phyloP scores from a whole-genome alignment of 2,797 vertebrate species.

The Chelidonichthys spinosus region DNA sequence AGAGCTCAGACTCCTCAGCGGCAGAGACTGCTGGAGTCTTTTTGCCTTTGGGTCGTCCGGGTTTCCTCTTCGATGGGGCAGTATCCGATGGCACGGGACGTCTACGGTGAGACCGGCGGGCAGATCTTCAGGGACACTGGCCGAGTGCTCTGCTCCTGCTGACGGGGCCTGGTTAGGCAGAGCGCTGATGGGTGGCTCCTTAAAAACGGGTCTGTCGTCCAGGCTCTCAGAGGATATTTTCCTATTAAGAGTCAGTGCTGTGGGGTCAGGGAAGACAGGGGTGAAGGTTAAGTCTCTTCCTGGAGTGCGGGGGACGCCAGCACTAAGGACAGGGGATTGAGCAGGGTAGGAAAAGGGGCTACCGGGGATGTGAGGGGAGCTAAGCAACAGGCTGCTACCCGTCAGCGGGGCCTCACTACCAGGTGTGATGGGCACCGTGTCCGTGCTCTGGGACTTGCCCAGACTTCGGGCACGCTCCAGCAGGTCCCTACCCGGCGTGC shows the following conservation, averaged over 20 bases:
- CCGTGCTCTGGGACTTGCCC: constrained; percentile 92
- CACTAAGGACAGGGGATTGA: constrained; percentile 91
- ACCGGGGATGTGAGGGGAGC: constrained; percentile 92
- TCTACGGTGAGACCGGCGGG: constrained; percentile 66
- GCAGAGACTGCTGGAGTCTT: constrained; percentile 77
- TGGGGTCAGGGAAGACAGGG: constrained; percentile 93
- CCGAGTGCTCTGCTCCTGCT: constrained; percentile 69
- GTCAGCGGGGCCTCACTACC: constrained; percentile 91
- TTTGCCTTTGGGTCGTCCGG: constrained; percentile 87
- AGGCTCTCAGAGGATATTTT: constrained; percentile 90
- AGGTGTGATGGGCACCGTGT: constrained; percentile 90
- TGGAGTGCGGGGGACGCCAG: constrained; percentile 94
- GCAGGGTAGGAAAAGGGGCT: constrained; percentile 97
- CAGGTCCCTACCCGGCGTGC: constrained; percentile 92
- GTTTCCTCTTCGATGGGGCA: constrained; percentile 87
- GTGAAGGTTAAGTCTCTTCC: constrained; percentile 96
- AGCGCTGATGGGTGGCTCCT: constrained; percentile 86
- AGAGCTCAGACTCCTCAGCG: constrained; percentile 82
- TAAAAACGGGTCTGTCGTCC: constrained; percentile 86
- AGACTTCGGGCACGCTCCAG: constrained; percentile 85
- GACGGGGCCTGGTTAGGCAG: constrained; percentile 80
- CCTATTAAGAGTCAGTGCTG: constrained; percentile 85
- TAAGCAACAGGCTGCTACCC: constrained; percentile 88
- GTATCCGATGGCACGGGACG: constrained; percentile 80
- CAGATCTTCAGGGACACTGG: constrained; percentile 75